Conservation (phyloP, 1,140 invertebrate genomes). For the Drosophila lini region DNA sequence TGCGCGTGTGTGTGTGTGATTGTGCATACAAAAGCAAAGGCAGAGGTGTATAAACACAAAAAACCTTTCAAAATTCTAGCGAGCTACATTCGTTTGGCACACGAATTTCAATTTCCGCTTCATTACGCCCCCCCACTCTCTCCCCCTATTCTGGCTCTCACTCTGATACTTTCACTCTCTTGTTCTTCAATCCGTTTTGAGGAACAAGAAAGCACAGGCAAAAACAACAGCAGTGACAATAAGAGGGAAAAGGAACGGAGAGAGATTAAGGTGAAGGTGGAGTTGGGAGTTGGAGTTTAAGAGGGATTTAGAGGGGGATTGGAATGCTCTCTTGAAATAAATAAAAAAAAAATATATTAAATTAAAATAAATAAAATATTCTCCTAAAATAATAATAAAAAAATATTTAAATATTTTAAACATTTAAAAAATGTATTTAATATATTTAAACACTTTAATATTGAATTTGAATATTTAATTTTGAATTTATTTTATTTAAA, state of each 20-base stretch:
- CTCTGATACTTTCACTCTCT: background rate
- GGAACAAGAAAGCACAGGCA: background rate
- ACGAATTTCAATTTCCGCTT: conserved; percentile 72
- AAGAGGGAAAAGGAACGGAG: background rate
- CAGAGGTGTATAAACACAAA: conserved; percentile 65
- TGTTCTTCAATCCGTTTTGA: conserved; percentile 10
- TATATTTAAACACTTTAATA: too few species aligned
- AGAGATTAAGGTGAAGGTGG: background rate
- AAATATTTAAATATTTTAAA: too few species aligned
- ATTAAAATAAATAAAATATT: too few species aligned
- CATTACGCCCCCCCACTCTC: conserved; percentile 40
- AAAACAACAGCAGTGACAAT: conserved; percentile 1
- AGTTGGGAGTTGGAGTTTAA: background rate
- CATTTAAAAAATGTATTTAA: too few species aligned
- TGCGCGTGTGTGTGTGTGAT: conserved; percentile 1
- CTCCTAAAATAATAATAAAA: too few species aligned
- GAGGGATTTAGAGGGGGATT: background rate
- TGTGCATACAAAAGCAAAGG: conserved; percentile 34
- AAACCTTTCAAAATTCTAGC: conserved; percentile 72
- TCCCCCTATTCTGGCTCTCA: background rate
- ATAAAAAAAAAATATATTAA: too few species aligned
- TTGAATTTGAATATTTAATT: too few species aligned
- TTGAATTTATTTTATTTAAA: too few species aligned
- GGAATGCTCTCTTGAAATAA: too few species aligned
- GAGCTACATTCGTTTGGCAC: conserved; percentile 53